Percentiles rank a stretch among this genome's conserved stretches.
Conservation (phyloP, 2,888 invertebrate genomes). For the Abrostola tripartita region DNA sequence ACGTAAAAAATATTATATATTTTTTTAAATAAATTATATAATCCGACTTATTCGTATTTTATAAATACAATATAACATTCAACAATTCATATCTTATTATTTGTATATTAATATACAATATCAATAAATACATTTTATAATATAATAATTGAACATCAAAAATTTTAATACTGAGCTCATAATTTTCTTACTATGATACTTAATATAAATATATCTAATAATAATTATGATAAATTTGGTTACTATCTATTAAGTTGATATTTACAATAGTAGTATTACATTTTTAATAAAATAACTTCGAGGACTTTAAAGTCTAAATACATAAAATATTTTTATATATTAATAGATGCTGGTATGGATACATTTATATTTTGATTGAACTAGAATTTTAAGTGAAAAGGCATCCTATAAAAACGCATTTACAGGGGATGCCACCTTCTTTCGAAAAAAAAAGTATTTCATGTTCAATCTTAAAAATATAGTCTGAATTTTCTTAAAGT, state of each 20-base stretch:
- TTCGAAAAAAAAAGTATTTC: too few relatives aligned
- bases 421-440: too few relatives aligned
- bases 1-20: background rate
- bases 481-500: too few relatives aligned
- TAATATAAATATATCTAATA: conserved; percentile 1
- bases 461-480: too few relatives aligned
- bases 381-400: too few relatives aligned
- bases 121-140: conserved; percentile 17
- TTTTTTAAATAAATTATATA: conserved; percentile 2
- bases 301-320: background rate
- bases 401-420: too few relatives aligned
- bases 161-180: conserved; percentile 48
- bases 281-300: background rate
- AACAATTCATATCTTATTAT: conserved; percentile 1
- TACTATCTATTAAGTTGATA: conserved; percentile 28
- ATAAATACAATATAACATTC: conserved; percentile 13
- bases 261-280: background rate
- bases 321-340: too few relatives aligned
- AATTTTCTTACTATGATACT: conserved; percentile 19
- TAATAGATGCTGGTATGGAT: too few relatives aligned
- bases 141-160: conserved; percentile 49
- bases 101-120: conserved; percentile 13
- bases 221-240: conserved; percentile 30
- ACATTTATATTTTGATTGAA: too few relatives aligned
- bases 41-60: conserved; percentile 6